Conservation (phyloP, 2,797 vertebrate species). For the Chiloscyllium punctatum region DNA sequence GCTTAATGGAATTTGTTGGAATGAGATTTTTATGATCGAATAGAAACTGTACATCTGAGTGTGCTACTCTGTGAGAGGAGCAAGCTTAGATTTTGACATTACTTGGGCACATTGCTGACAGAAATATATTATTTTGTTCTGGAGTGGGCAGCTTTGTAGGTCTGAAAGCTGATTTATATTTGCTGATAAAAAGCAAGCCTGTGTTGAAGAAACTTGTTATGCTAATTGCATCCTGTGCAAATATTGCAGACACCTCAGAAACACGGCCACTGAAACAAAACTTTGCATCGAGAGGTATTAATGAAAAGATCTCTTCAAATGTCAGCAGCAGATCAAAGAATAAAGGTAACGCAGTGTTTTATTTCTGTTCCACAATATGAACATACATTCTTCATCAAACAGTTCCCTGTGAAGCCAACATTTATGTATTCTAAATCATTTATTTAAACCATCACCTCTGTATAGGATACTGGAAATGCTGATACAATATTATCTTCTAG, state of each 20-base stretch:
- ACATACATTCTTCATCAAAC: not conserved
- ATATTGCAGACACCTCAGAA: slow-evolving; percentile 3
- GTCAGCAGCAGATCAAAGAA: slow-evolving; percentile 93
- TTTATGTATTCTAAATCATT: not conserved
- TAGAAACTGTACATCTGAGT: not conserved
- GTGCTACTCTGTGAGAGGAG: not conserved
- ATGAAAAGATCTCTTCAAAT: slow-evolving; percentile 79
- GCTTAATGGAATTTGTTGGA: not conserved
- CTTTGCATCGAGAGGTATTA: slow-evolving; percentile 75
- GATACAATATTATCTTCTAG: not conserved
- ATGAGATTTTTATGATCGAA: not conserved
- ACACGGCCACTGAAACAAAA: slow-evolving; percentile 76
- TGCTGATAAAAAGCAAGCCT: not conserved
- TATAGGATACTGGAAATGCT: not conserved
- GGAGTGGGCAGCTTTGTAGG: not conserved
- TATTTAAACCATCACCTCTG: not conserved
- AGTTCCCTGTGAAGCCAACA: not conserved
- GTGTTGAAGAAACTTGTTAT: not conserved
- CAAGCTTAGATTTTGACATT: not conserved
- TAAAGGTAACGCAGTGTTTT: slow-evolving; percentile 71
- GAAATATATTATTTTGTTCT: not conserved
- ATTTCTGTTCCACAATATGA: not conserved
- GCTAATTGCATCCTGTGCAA: not conserved
- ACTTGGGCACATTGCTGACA: not conserved
- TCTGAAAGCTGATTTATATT: not conserved